Evolutionary conservation across 2,113 vertebrate genomes (phyloP).

Genomic region (Ailuropoda melanoleuca): DNA sequence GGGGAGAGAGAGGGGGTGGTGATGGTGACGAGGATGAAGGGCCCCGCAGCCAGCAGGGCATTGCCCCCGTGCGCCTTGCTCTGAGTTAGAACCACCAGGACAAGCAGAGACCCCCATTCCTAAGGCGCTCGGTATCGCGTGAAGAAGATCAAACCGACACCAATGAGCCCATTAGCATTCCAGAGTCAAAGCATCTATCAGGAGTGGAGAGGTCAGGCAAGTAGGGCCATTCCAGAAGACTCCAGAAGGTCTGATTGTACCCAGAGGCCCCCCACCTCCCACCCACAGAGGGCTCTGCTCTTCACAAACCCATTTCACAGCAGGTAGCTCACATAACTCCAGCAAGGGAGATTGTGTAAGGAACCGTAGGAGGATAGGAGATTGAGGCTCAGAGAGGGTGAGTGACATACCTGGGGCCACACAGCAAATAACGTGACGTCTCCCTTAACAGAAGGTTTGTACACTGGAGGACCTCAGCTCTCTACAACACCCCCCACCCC

Average conservation of each 20-base stretch:
- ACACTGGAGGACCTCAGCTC: neutral
- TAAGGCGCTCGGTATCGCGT: neutral
- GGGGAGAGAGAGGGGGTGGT: neutral
- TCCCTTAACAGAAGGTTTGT: neutral
- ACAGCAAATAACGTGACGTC: neutral
- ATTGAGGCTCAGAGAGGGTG: neutral
- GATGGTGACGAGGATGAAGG: neutral
- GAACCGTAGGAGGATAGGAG: neutral
- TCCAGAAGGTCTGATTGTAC: neutral
- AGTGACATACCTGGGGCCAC: neutral
- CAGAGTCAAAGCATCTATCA: neutral
- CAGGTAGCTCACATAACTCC: neutral
- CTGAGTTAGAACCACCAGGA: neutral
- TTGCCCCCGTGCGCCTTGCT: neutral
- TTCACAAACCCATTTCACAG: neutral
- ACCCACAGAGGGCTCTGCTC: accelerated
- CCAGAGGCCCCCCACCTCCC: neutral
- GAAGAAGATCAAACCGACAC: neutral
- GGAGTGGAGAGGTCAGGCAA: neutral
- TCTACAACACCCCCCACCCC: accelerated
- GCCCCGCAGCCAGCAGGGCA: neutral
- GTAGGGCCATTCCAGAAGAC: neutral
- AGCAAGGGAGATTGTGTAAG: neutral
- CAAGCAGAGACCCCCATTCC: neutral
- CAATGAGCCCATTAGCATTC: neutral